phyloP scores from a whole-genome alignment of 2,888 invertebrate genomes.

The Hemistola chrysoprasaria region DNA sequence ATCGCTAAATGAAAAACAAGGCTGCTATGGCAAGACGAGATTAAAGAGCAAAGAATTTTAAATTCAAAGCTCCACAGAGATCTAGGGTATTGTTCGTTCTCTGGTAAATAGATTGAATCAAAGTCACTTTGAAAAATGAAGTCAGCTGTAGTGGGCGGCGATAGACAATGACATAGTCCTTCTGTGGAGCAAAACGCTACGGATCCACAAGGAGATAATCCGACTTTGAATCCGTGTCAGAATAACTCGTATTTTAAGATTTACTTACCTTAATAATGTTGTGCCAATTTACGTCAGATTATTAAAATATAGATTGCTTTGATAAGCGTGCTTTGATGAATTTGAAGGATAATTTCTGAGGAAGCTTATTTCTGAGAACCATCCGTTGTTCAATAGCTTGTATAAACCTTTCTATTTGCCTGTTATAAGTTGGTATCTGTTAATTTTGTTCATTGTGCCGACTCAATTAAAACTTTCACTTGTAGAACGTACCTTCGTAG shows the following conservation, averaged over 20 bases:
- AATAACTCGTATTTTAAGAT: slow-evolving; percentile 7
- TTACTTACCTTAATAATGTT: slow-evolving; percentile 10
- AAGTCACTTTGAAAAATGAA: slow-evolving; percentile 62
- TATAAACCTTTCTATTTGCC: no score
- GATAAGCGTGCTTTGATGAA: no score
- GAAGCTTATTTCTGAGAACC: no score
- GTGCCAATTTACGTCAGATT: slow-evolving; percentile 11
- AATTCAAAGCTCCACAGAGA: slow-evolving; percentile 23
- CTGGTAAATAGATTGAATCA: slow-evolving; percentile 57
- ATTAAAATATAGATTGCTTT: slow-evolving; percentile 11
- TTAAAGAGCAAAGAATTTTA: slow-evolving; percentile 20
- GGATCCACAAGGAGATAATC: slow-evolving; percentile 14
- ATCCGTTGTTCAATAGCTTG: no score
- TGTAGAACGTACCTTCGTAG: no score
- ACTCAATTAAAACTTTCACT: no score
- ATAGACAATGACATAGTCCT: slow-evolving; percentile 42
- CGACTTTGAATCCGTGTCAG: slow-evolving; percentile 20
- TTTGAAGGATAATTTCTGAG: no score
- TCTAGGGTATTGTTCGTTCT: slow-evolving; percentile 36
- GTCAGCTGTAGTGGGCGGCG: slow-evolving; percentile 36
- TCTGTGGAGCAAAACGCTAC: slow-evolving; percentile 26
- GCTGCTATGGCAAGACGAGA: slow-evolving; percentile 11
- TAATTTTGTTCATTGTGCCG: no score
- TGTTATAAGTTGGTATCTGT: no score
- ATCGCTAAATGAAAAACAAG: slow-evolving; percentile 5